A percentile compares a stretch with the other conserved stretches of the same genome.
These are phyloP conservation scores for Azemiops feae DNA, from an alignment of 2,113 vertebrate genomes.

Conservation along the genomic window DNA sequence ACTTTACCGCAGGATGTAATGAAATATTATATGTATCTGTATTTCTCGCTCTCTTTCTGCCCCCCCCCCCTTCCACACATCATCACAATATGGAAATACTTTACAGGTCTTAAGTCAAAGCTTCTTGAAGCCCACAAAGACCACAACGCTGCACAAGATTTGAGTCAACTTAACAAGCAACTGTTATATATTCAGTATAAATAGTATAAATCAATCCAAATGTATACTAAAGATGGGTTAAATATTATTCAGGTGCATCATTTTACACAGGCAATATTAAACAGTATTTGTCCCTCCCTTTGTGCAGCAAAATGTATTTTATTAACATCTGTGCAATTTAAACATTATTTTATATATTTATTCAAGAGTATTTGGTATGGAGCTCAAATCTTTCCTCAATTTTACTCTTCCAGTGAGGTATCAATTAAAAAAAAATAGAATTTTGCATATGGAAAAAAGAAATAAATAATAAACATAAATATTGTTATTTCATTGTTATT, in stretches of 20 bases:
- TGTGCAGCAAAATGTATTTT: conserved; percentile 8
- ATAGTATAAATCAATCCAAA: conserved; percentile 12
- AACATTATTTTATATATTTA: background rate
- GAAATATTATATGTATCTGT: conserved; percentile 22
- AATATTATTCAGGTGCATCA: conserved; percentile 26
- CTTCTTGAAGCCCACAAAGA: background rate
- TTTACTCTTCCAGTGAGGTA: background rate
- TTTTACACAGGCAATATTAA: conserved; percentile 33
- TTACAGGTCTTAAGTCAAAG: background rate
- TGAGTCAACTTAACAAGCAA: background rate
- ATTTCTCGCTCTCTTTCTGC: background rate
- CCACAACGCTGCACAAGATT: background rate
- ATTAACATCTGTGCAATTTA: fast-evolving
- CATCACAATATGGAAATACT: background rate
- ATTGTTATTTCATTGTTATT: background rate
- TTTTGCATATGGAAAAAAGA: background rate
- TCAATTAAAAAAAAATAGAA: background rate
- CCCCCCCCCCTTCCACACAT: background rate
- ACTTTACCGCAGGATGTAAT: conserved; percentile 24
- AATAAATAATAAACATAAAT: background rate
- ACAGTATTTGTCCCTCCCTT: background rate
- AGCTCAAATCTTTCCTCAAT: background rate
- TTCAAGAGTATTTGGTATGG: background rate
- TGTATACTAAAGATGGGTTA: conserved; percentile 3
- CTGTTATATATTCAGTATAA: conserved; percentile 22